Evolutionary conservation across 2,797 vertebrate species (phyloP).

Genomic region (Eulemur rubriventer): DNA sequence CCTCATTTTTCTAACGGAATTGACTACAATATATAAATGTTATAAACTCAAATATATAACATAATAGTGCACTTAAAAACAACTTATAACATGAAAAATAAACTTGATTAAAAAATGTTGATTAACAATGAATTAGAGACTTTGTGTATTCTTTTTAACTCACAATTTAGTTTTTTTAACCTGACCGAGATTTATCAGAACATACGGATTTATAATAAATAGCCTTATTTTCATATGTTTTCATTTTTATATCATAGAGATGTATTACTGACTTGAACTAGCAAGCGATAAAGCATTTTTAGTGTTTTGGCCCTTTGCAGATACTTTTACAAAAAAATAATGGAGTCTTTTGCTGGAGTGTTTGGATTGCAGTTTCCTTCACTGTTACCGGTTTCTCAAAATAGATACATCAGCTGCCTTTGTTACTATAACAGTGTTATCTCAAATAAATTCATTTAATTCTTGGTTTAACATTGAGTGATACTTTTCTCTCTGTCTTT

Average conservation of each 20-base stretch:
- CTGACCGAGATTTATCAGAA: slow-evolving; percentile 16
- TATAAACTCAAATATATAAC: background rate
- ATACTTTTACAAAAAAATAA: slow-evolving; percentile 16
- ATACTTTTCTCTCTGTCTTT: slow-evolving; percentile 14
- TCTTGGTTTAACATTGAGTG: slow-evolving; percentile 13
- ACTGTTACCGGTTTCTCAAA: slow-evolving; percentile 35
- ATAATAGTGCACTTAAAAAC: background rate
- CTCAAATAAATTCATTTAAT: background rate
- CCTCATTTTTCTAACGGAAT: slow-evolving; percentile 3
- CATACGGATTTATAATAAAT: background rate
- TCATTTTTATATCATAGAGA: background rate
- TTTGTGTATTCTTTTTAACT: slow-evolving; percentile 4
- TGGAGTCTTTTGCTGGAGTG: background rate
- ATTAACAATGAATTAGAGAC: background rate
- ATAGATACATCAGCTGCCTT: slow-evolving; percentile 24
- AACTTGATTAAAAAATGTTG: slow-evolving; percentile 18
- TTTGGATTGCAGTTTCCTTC: background rate
- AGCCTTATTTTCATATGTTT: slow-evolving; percentile 12
- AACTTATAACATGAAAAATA: slow-evolving; percentile 23
- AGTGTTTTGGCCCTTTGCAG: background rate
- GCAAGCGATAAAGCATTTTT: background rate
- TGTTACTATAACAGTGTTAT: background rate
- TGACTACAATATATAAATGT: background rate
- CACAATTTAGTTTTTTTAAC: slow-evolving; percentile 4
- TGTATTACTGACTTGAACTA: background rate